Percentiles rank a stretch among this genome's conserved stretches.
phyloP scores from a whole-genome alignment of 2,113 vertebrate species.

The Pongo abelii region DNA sequence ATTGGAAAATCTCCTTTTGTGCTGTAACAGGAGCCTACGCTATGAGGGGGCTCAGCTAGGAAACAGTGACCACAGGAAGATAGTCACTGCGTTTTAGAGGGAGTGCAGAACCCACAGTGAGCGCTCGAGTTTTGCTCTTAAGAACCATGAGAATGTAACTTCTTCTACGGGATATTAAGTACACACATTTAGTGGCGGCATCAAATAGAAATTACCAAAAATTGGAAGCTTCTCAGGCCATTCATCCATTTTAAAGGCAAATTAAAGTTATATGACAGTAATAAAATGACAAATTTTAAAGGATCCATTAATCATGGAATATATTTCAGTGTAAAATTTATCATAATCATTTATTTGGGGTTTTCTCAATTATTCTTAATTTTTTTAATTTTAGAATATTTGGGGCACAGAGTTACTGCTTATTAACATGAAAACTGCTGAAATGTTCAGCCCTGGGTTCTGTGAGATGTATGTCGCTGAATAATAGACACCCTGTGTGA shows the following conservation, averaged over 20 bases:
- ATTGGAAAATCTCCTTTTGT: background rate
- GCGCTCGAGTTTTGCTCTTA: background rate
- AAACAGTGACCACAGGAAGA: fast-evolving
- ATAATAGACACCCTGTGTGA: fast-evolving
- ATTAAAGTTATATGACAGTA: background rate
- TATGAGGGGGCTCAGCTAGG: background rate
- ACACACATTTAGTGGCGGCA: background rate
- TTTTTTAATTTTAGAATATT: background rate
- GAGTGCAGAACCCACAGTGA: background rate
- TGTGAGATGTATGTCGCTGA: fast-evolving
- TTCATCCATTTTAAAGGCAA: background rate
- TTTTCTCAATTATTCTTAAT: background rate
- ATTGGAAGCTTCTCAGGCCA: background rate
- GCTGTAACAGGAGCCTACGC: fast-evolving
- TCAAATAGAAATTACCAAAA: background rate
- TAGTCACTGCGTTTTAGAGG: fast-evolving
- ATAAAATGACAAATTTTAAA: background rate
- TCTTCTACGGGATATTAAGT: background rate
- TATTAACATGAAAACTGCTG: no score
- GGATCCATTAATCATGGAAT: background rate
- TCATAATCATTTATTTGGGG: background rate
- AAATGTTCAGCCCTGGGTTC: no score
- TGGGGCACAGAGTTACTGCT: background rate
- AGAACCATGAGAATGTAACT: background rate
- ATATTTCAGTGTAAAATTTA: background rate